These are phyloP conservation scores for Rhinophrynus dorsalis DNA, from an alignment of 2,797 vertebrate species.

Conservation along the genomic window DNA sequence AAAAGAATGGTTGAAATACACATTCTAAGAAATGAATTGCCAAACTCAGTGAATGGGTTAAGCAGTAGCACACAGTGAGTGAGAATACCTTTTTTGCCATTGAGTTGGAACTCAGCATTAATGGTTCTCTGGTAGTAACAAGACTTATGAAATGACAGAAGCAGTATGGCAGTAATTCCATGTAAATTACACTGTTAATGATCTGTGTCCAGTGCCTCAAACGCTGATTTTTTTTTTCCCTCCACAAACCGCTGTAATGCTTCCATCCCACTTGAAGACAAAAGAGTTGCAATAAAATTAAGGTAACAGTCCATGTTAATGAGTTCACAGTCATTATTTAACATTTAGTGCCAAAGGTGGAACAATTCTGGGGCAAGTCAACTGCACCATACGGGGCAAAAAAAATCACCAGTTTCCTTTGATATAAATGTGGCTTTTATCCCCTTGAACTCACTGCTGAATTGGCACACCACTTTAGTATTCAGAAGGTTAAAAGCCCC, in stretches of 20 bases:
- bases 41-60: conserved; percentile 17
- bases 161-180: conserved; percentile 49
- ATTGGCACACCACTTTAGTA: too few relatives aligned
- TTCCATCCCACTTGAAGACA: conserved; percentile 35
- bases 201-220: conserved; percentile 49
- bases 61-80: neutral
- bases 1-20: too few relatives aligned
- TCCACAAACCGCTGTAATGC: conserved; percentile 30
- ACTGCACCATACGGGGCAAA: too few relatives aligned
- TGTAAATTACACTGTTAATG: conserved; percentile 51
- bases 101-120: conserved; percentile 41
- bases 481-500: too few relatives aligned
- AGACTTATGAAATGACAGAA: conserved; percentile 49
- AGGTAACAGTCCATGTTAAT: neutral
- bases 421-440: too few relatives aligned
- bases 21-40: too few relatives aligned
- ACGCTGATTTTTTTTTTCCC: conserved; percentile 40
- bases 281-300: conserved; percentile 22
- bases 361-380: too few relatives aligned
- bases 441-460: too few relatives aligned
- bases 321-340: neutral
- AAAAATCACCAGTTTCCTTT: too few relatives aligned
- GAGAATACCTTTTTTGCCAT: conserved; percentile 21
- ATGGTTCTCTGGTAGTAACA: conserved; percentile 40
- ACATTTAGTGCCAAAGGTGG: neutral